A percentile compares a stretch with the other conserved stretches of the same genome.
Evolutionary conservation across 2,113 vertebrate species (phyloP).

Genomic region (Sphyrna mokarran): DNA sequence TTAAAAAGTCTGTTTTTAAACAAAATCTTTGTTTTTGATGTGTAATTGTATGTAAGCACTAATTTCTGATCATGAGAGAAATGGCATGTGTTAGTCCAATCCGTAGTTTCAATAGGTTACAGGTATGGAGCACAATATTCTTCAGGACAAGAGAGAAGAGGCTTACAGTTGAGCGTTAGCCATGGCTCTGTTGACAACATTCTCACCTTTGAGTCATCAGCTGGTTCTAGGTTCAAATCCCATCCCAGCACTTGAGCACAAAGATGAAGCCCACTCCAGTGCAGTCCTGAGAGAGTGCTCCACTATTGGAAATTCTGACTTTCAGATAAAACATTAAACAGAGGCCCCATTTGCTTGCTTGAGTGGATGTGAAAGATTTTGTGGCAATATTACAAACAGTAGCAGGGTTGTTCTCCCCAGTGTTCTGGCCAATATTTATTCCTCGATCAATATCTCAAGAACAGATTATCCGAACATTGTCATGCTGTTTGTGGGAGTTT

Average conservation of each 20-base stretch:
- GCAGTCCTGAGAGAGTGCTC: background rate
- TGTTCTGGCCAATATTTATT: background rate
- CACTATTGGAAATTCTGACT: background rate
- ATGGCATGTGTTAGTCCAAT: background rate
- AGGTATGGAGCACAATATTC: background rate
- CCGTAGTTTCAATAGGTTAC: background rate
- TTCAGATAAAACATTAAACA: background rate
- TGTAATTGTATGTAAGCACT: background rate
- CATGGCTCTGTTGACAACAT: background rate
- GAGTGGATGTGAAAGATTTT: background rate
- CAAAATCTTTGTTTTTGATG: background rate
- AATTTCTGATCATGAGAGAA: background rate
- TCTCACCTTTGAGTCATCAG: background rate
- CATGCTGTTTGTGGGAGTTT: background rate
- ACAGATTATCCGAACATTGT: background rate
- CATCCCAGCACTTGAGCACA: too few species aligned
- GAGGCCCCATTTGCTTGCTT: background rate
- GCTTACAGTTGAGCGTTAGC: background rate
- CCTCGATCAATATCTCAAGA: background rate
- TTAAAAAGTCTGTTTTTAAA: background rate
- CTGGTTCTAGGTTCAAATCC: background rate
- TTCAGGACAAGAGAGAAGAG: background rate
- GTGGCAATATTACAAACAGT: background rate
- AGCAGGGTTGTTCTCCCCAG: too few species aligned
- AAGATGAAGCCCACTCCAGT: background rate